phyloP scores from a whole-genome alignment of 2,113 vertebrate species.

The Aptenodytes patagonicus region DNA sequence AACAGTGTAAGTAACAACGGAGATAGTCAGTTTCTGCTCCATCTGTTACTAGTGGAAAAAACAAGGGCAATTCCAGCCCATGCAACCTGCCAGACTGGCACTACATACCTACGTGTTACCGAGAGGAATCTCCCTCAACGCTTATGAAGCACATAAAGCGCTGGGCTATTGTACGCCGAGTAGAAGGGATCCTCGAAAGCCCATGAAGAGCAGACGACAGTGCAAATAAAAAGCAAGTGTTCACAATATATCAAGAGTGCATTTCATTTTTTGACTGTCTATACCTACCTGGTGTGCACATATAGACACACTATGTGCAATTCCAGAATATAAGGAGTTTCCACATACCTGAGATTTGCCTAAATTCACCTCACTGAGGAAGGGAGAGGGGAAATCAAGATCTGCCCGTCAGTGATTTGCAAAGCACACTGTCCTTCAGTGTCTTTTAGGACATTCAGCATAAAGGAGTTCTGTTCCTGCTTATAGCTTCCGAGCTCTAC shows the following conservation, averaged over 20 bases:
- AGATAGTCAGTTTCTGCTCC: neutral
- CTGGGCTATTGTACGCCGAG: fast-evolving
- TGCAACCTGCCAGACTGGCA: fast-evolving
- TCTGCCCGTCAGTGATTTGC: too few relatives aligned
- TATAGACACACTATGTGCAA: too few relatives aligned
- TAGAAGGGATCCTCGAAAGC: neutral
- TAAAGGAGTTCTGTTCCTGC: neutral
- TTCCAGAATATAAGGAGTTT: neutral
- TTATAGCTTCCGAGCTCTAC: neutral
- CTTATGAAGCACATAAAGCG: fast-evolving
- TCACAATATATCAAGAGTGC: too few relatives aligned
- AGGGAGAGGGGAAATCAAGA: neutral
- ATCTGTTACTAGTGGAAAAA: neutral
- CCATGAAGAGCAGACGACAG: neutral
- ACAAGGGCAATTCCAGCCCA: neutral
- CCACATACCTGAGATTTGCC: neutral
- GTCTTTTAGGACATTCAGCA: neutral
- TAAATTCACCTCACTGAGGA: neutral
- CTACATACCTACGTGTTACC: fast-evolving
- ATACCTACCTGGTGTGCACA: too few relatives aligned
- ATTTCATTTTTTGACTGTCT: neutral
- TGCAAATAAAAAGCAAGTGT: neutral
- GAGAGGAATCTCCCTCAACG: neutral
- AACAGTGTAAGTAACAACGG: fast-evolving
- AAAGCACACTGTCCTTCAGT: fast-evolving